Evolutionary conservation across 2,888 invertebrate genomes (phyloP).

Genomic region (Mechanitis messenoides): DNA sequence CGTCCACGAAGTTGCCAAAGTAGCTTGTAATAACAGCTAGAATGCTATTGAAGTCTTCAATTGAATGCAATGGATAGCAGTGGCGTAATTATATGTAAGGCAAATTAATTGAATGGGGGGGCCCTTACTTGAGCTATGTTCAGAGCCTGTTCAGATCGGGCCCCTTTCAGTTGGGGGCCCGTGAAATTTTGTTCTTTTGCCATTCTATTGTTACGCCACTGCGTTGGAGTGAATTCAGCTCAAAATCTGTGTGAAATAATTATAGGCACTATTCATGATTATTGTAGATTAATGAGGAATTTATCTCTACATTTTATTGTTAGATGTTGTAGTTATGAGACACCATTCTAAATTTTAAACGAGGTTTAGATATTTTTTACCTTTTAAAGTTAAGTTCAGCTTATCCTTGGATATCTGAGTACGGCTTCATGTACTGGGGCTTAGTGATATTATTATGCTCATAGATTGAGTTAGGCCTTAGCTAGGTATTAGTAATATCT

Average conservation of each 20-base stretch:
- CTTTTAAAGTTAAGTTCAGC: conserved; percentile 53
- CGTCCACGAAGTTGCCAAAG: conserved; percentile 74
- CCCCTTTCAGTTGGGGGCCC: no score
- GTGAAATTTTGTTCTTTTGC: no score
- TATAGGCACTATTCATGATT: conserved; percentile 33
- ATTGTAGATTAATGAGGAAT: conserved; percentile 12
- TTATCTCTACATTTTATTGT: conserved; percentile 33
- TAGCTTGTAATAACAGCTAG: conserved; percentile 55
- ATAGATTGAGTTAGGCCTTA: conserved; percentile 73
- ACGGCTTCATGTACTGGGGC: conserved; percentile 54
- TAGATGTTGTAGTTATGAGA: conserved; percentile 49
- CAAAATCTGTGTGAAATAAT: conserved; percentile 49
- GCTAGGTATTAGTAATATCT: conserved; percentile 60
- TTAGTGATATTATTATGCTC: conserved; percentile 73
- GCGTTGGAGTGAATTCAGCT: conserved; percentile 37
- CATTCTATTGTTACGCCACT: conserved; percentile 6
- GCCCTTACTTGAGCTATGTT: no score
- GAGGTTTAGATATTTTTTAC: conserved; percentile 61
- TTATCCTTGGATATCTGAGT: conserved; percentile 45
- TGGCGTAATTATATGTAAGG: no score
- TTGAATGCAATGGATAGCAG: no score
- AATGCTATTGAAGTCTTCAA: conserved; percentile 19
- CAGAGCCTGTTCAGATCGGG: no score
- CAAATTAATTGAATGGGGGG: no score
- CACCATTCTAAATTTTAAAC: conserved; percentile 60